Evolutionary conservation across 2,797 vertebrate genomes (phyloP).

Genomic region (Oreochromis grahami): DNA sequence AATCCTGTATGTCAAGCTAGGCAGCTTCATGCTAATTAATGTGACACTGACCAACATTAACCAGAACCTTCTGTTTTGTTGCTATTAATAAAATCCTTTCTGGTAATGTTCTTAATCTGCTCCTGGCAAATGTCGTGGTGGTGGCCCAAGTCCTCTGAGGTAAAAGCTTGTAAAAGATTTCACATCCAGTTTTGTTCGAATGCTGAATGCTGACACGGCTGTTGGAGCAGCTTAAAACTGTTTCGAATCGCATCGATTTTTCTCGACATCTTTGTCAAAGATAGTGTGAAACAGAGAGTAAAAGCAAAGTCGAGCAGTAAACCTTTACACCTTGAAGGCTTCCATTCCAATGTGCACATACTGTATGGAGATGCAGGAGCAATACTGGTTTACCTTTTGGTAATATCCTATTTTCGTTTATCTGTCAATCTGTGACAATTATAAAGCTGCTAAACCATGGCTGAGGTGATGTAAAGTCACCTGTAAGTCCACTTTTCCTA

Average conservation of each 20-base stretch:
- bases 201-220: neutral
- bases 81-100: neutral
- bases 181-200: neutral
- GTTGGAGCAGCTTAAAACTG: neutral
- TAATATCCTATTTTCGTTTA: neutral
- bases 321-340: neutral
- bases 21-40: neutral
- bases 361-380: neutral
- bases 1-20: neutral
- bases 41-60: neutral
- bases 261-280: neutral
- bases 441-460: neutral
- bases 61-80: rapidly evolving
- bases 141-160: rapidly evolving
- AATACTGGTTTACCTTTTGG: neutral
- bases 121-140: neutral
- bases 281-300: neutral
- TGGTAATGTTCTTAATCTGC: neutral
- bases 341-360: neutral
- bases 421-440: neutral
- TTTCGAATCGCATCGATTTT: neutral
- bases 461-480: neutral
- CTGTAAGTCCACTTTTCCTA: neutral
- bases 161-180: neutral
- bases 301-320: neutral